These are phyloP conservation scores for Mnemiopsis leidyi DNA, from an alignment of 37 sponge, comb jelly and placozoan genomes.

Conservation along the genomic window DNA sequence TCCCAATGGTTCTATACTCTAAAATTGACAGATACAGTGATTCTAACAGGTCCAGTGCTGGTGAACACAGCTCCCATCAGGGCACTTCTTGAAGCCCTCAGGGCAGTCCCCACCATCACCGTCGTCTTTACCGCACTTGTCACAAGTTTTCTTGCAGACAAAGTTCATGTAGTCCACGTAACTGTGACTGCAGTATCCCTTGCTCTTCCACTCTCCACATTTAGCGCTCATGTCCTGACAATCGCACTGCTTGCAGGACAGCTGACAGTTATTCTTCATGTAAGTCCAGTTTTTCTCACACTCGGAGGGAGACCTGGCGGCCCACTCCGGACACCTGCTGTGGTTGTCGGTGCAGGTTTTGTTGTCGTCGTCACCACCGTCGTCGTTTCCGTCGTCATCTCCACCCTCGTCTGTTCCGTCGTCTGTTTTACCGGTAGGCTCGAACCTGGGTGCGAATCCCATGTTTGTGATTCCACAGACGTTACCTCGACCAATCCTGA, in stretches of 20 bases:
- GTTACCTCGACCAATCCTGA: conserved; percentile 4
- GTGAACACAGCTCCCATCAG: too few relatives aligned
- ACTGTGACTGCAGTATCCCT: neutral
- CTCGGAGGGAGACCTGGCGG: neutral
- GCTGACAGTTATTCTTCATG: neutral
- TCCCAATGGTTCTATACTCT: too few relatives aligned
- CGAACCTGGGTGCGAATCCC: conserved; percentile 15
- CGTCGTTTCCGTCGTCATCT: neutral
- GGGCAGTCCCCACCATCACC: too few relatives aligned
- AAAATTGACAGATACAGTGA: too few relatives aligned
- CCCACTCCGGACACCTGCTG: conserved; percentile 13
- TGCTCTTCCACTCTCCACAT: neutral
- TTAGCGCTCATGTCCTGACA: neutral
- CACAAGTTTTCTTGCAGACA: neutral
- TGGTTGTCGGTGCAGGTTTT: conserved; percentile 11
- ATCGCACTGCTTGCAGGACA: neutral
- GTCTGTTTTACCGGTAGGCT: neutral
- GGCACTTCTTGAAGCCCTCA: too few relatives aligned
- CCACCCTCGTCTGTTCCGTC: conserved; percentile 4
- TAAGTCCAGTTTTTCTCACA: neutral
- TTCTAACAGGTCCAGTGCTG: too few relatives aligned
- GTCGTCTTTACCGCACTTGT: neutral
- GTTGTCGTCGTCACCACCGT: neutral
- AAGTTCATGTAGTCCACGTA: conserved; percentile 1
- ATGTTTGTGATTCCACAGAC: neutral